phyloP scores from a whole-genome alignment of 2,113 vertebrate species.

The Odontophorus gujanensis region DNA sequence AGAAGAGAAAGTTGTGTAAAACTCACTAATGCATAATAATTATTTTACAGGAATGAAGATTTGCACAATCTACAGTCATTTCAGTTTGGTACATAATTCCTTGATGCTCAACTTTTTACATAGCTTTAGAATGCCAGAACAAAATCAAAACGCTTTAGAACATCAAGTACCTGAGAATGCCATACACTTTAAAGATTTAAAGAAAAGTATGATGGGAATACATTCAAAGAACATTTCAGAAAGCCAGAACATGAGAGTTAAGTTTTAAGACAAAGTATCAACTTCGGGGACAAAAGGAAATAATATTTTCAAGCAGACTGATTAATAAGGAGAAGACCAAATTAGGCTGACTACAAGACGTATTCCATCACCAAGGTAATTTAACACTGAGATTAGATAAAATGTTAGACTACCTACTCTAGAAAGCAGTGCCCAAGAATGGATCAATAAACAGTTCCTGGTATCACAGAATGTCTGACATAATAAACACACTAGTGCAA shows the following conservation, averaged over 20 bases:
- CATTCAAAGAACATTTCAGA: not conserved
- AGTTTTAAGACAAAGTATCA: not conserved
- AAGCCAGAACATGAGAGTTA: not conserved
- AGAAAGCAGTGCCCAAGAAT: not conserved
- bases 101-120: not conserved
- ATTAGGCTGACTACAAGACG: not conserved
- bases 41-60: not conserved
- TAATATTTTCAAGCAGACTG: not conserved
- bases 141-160: not conserved
- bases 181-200: not conserved
- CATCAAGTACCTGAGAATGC: not conserved
- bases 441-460: not conserved
- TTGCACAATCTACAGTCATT: not conserved
- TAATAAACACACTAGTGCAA: not conserved
- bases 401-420: not conserved
- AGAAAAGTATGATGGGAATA: not conserved
- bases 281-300: not conserved
- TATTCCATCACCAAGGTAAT: not conserved
- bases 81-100: not conserved
- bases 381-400: not conserved
- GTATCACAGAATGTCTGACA: not conserved
- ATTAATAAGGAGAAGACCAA: not conserved
- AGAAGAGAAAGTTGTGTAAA: slow-evolving; percentile 14
- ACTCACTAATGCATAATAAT: not conserved
- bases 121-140: not conserved